Evolutionary conservation across 2,797 vertebrate genomes (phyloP), one percentile per base, ranked within the genome.

Genomic region (Dicrostonyx torquatus): DNA sequence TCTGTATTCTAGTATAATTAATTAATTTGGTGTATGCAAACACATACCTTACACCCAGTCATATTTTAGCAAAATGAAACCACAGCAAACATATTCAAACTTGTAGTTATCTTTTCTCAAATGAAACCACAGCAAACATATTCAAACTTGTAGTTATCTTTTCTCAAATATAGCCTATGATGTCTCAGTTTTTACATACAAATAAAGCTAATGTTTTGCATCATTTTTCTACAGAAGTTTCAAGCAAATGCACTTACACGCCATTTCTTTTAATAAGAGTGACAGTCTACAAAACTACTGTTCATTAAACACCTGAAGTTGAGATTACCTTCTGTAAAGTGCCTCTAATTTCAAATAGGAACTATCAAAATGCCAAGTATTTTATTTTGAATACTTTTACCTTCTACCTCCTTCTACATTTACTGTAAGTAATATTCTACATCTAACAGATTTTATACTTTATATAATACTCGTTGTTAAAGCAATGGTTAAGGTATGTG

Each of bases 221-320:
- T 48, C 29, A 90, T 82, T 87, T 82, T 96, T 79, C 68, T 90
- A 92, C 96, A 96, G 94, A 90, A 77, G 68, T 88, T 94, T 96
- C 84, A 94, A 83, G 75, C 53, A 93, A 91, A 93, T 82, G 80
- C 82, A 97, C 86, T 97, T 87, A 92, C 26, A 91, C 93, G 77
- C 17, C 75, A 94, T 93, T 92, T 94, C 58, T 94, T 96, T 95
- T 94, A 91, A 93, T 94, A 94, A 68, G 75, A 93, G 31, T 84
- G 48, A 87, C 89, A 89, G 73, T 58, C 53, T 92, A 95, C 91
- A 95, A 93, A 80, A 97, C 90, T 82, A 84, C 22, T 88, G 40
- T 77, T 64, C 8, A 2, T 53, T 24, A 94, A 95, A 96, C 34
- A 93, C 48, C 11, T 95, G 83, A 94, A 96, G 95, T 50, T 78